These are phyloP conservation scores for Butastur rufipennis DNA, from an alignment of 2,113 vertebrate species.

Conservation along the genomic window DNA sequence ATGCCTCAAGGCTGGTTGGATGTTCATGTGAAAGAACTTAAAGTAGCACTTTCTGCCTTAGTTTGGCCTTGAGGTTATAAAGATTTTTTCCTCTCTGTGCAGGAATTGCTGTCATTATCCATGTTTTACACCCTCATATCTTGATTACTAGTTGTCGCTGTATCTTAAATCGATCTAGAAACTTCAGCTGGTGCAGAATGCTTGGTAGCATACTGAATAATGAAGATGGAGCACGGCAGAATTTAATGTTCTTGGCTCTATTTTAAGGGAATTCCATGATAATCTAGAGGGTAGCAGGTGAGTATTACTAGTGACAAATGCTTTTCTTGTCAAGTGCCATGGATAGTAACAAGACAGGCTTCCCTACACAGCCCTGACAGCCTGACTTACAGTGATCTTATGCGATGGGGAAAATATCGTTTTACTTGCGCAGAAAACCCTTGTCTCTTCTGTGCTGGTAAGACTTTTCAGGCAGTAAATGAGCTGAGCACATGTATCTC, in stretches of 20 bases:
- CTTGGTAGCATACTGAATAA: background rate
- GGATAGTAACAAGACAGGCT: background rate
- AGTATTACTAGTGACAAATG: background rate
- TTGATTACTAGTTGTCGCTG: background rate
- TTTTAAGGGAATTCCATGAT: background rate
- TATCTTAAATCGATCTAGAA: constrained; percentile 14
- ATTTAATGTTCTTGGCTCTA: background rate
- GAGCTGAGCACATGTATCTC: background rate
- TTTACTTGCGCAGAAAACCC: background rate
- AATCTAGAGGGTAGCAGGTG: background rate
- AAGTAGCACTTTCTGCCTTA: background rate
- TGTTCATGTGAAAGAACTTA: background rate
- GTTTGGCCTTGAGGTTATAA: background rate
- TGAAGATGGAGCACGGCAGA: background rate
- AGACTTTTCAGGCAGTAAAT: background rate
- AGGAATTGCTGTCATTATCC: background rate
- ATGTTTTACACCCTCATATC: background rate
- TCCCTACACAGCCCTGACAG: background rate
- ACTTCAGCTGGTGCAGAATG: background rate
- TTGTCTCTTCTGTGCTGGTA: background rate
- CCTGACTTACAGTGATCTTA: background rate
- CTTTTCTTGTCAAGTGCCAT: background rate
- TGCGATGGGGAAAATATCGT: background rate
- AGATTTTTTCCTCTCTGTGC: background rate
- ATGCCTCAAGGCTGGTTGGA: background rate